Evolutionary conservation across 1,140 invertebrate genomes (phyloP).

Genomic region (Drosophila tropicalis): DNA sequence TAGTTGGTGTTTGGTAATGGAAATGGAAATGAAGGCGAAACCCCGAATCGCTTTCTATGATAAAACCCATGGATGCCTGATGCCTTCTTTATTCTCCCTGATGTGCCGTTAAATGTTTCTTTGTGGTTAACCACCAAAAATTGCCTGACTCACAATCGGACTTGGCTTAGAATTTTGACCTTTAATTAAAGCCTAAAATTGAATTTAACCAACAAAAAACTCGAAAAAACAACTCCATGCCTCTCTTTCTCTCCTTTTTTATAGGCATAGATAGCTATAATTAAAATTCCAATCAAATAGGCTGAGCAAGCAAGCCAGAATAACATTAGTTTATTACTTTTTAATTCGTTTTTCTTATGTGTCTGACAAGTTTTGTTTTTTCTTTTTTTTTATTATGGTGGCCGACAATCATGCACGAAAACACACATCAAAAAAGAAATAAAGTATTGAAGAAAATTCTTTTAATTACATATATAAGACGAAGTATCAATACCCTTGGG

Average conservation of each 20-base stretch:
- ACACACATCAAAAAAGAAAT: conserved; percentile 6
- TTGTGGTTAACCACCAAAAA: conserved; percentile 8
- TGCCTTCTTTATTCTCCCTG: conserved; percentile 1
- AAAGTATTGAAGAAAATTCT: neutral
- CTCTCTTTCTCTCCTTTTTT: neutral
- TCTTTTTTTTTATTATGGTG: neutral
- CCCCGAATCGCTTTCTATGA: neutral
- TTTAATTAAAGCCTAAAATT: conserved; percentile 17
- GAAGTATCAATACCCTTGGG: neutral
- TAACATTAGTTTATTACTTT: conserved; percentile 19
- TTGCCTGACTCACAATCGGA: neutral
- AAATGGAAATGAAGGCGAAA: conserved; percentile 1
- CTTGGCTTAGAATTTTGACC: conserved; percentile 5
- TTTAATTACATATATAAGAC: neutral
- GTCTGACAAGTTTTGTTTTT: conserved; percentile 10
- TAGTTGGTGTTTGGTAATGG: neutral
- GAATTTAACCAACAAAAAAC: neutral
- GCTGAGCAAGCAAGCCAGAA: conserved; percentile 14
- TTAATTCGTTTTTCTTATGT: conserved; percentile 20
- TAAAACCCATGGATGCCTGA: neutral
- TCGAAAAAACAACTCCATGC: neutral
- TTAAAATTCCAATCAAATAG: conserved; percentile 22
- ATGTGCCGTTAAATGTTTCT: conserved; percentile 15
- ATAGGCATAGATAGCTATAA: conserved; percentile 12
- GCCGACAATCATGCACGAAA: neutral